Conservation (phyloP, 2,113 vertebrate genomes). For the Microcebus tavaratra region DNA sequence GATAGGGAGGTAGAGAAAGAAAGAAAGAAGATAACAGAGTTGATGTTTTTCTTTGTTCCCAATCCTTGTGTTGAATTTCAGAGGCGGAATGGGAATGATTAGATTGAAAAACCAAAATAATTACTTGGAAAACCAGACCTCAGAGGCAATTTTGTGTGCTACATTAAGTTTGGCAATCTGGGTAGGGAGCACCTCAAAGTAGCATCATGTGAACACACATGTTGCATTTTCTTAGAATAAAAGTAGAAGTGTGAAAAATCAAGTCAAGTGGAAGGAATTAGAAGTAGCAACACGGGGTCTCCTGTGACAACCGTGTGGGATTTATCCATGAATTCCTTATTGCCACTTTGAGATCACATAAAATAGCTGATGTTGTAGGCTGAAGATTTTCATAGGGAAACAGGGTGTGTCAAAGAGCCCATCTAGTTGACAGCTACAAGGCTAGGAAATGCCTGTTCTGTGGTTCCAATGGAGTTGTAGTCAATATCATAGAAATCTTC, state of each 20-base stretch:
- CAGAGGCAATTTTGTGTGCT: not conserved
- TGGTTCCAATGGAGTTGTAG: not conserved
- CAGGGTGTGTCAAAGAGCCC: not conserved
- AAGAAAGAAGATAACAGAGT: not conserved
- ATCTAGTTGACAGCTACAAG: not conserved
- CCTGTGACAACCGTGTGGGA: not conserved
- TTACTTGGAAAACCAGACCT: not conserved
- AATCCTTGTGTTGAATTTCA: not conserved
- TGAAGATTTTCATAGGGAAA: not conserved
- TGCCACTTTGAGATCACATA: not conserved
- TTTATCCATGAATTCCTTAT: not conserved
- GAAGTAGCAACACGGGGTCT: not conserved
- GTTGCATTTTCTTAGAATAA: not conserved
- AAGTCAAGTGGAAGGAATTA: not conserved
- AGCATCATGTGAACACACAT: not conserved
- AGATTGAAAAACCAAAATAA: not conserved
- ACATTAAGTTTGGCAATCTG: not conserved
- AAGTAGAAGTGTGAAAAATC: not conserved
- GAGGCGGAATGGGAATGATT: not conserved
- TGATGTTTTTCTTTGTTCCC: not conserved
- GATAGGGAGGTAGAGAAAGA: not conserved
- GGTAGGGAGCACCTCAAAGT: not conserved
- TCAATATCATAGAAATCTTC: not conserved
- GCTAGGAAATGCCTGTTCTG: not conserved
- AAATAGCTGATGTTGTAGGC: not conserved